Percentiles rank a stretch among this genome's conserved stretches.
These are phyloP conservation scores for Allobates femoralis DNA, from an alignment of 2,797 vertebrate species.

Conservation along the genomic window DNA sequence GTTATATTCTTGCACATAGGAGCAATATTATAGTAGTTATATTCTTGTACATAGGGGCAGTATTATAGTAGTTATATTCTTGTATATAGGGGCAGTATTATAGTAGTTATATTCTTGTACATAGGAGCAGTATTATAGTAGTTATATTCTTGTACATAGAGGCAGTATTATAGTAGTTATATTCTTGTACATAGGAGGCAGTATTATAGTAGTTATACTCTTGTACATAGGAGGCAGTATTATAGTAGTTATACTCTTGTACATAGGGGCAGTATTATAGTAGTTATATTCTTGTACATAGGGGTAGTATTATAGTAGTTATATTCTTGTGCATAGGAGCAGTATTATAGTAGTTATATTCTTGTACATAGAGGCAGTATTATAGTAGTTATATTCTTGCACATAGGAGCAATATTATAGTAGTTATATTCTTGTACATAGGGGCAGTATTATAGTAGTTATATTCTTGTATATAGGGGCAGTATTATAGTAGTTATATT, in stretches of 20 bases:
- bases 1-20: too few relatives aligned
- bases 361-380: not conserved
- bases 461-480: not conserved
- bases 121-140: not conserved
- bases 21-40: too few relatives aligned
- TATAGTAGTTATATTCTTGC: not conserved
- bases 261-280: too few relatives aligned
- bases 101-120: constrained; percentile 1
- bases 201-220: not conserved
- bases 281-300: too few relatives aligned
- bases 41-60: too few relatives aligned
- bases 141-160: not conserved
- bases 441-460: not conserved
- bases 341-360: too few relatives aligned
- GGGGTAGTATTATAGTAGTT: too few relatives aligned
- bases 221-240: not conserved
- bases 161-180: constrained; percentile 13
- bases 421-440: not conserved
- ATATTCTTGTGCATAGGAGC: too few relatives aligned
- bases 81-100: not conserved
- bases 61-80: constrained; percentile 4
- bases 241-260: too few relatives aligned
- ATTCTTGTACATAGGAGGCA: not conserved
- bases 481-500: not conserved
- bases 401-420: not conserved